phyloP scores from a whole-genome alignment of 2,888 invertebrate genomes.

The Drymonia ruficornis region DNA sequence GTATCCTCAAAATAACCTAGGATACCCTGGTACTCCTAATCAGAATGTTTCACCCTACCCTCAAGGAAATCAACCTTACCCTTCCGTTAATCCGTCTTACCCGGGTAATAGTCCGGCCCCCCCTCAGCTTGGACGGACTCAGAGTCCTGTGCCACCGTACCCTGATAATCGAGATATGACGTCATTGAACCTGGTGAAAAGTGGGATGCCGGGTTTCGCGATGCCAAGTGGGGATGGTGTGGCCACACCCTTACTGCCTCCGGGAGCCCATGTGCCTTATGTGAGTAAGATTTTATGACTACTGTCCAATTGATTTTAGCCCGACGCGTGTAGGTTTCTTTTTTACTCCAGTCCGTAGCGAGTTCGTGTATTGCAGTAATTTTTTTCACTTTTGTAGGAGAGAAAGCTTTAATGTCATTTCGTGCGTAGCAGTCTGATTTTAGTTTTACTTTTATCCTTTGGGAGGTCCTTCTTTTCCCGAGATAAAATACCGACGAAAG shows the following conservation, averaged over 20 bases:
- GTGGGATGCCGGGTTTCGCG: slow-evolving; percentile 51
- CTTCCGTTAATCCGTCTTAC: slow-evolving; percentile 24
- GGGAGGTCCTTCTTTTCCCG: too few relatives aligned
- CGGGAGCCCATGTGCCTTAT: slow-evolving; percentile 45
- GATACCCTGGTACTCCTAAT: slow-evolving; percentile 31
- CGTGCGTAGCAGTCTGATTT: too few relatives aligned
- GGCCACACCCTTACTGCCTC: slow-evolving; percentile 48
- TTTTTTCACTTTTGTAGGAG: too few relatives aligned
- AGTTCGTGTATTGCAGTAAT: too few relatives aligned
- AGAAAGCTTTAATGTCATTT: too few relatives aligned
- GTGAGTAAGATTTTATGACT: slow-evolving; percentile 45
- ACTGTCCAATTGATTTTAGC: too few relatives aligned
- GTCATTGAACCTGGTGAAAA: slow-evolving; percentile 31
- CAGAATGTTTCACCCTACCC: slow-evolving; percentile 6
- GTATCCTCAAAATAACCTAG: slow-evolving; percentile 1
- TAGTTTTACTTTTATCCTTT: too few relatives aligned
- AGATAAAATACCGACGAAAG: too few relatives aligned
- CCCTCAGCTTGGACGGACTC: slow-evolving; percentile 31
- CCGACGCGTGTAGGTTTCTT: too few relatives aligned
- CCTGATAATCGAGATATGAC: slow-evolving; percentile 10
- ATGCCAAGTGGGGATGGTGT: slow-evolving; percentile 15
- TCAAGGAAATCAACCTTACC: slow-evolving; percentile 18
- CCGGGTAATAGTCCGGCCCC: slow-evolving; percentile 14
- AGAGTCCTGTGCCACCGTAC: slow-evolving; percentile 22
- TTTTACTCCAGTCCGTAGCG: too few relatives aligned